phyloP scores from a whole-genome alignment of 2,888 invertebrate genomes.

The Diarsia mendica region DNA sequence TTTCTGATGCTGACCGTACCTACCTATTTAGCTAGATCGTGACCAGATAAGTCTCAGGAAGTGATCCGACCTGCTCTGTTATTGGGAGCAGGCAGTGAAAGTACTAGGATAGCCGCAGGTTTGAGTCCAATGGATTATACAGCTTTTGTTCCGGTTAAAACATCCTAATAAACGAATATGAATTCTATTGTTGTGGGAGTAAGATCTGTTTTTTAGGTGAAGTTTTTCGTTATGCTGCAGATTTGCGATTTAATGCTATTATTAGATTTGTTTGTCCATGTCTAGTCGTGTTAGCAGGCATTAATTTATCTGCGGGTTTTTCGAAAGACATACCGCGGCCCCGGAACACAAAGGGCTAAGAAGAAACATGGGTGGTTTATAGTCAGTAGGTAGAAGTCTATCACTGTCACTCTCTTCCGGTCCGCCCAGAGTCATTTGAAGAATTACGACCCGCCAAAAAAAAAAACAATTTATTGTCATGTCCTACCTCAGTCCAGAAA shows the following conservation, averaged over 20 bases:
- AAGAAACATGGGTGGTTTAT: too few species aligned
- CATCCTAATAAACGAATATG: background rate
- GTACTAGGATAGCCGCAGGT: slow-evolving; percentile 62
- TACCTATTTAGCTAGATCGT: slow-evolving; percentile 55
- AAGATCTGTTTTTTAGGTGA: slow-evolving; percentile 17
- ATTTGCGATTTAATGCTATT: slow-evolving; percentile 37
- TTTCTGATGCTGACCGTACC: too few species aligned
- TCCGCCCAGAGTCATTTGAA: too few species aligned
- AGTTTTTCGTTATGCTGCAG: background rate
- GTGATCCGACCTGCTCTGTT: slow-evolving; percentile 64
- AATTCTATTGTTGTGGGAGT: background rate
- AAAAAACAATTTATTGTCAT: background rate
- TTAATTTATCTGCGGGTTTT: background rate
- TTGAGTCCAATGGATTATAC: slow-evolving; percentile 51
- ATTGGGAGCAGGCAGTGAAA: slow-evolving; percentile 68
- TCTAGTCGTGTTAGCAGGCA: slow-evolving; percentile 11
- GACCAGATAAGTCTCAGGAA: slow-evolving; percentile 67
- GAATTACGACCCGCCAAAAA: too few species aligned
- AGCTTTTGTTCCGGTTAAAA: slow-evolving; percentile 48
- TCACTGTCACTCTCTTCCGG: too few species aligned
- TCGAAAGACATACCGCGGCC: too few species aligned
- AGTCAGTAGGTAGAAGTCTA: too few species aligned
- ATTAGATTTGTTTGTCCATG: slow-evolving; percentile 20
- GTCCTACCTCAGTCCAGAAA: background rate
- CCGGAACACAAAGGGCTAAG: too few species aligned